Conservation (phyloP, 2,888 invertebrate species). For the Nomada ferruginata region DNA sequence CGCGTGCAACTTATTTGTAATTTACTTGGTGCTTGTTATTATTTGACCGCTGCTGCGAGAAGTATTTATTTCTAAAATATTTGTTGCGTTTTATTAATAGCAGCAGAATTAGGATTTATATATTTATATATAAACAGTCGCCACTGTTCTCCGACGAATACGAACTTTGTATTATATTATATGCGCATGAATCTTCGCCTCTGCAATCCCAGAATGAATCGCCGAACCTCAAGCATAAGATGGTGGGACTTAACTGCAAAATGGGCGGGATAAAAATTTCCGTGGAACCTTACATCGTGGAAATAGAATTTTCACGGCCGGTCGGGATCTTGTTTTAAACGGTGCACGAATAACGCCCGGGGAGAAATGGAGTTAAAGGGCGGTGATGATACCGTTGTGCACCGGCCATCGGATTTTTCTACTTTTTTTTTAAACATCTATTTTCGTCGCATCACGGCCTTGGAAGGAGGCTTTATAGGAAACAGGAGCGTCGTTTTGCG, state of each 20-base stretch:
- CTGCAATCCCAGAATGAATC: slow-evolving; percentile 9
- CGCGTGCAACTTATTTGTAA: neutral
- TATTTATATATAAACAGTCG: neutral
- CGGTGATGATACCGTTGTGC: neutral
- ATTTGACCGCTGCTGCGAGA: no score
- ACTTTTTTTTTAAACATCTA: slow-evolving; percentile 13
- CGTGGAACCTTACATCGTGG: neutral
- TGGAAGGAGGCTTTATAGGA: slow-evolving; percentile 20
- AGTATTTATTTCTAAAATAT: neutral
- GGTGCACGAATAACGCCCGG: slow-evolving; percentile 9
- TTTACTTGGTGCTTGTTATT: neutral
- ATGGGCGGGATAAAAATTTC: slow-evolving; percentile 17
- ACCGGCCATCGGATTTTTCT: slow-evolving; percentile 54
- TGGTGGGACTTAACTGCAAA: neutral
- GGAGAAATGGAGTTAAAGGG: slow-evolving; percentile 38
- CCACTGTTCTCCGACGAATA: slow-evolving; percentile 29
- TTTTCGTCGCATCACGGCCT: slow-evolving; percentile 49
- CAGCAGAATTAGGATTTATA: neutral
- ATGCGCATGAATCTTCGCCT: slow-evolving; percentile 8
- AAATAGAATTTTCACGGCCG: slow-evolving; percentile 18
- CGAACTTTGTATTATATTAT: neutral
- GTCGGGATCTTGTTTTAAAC: slow-evolving; percentile 19
- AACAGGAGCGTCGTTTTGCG: neutral
- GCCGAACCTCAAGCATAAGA: neutral
- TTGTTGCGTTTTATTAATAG: no score